phyloP scores from a whole-genome alignment of 2,797 vertebrate genomes.

The Astyanax mexicanus region DNA sequence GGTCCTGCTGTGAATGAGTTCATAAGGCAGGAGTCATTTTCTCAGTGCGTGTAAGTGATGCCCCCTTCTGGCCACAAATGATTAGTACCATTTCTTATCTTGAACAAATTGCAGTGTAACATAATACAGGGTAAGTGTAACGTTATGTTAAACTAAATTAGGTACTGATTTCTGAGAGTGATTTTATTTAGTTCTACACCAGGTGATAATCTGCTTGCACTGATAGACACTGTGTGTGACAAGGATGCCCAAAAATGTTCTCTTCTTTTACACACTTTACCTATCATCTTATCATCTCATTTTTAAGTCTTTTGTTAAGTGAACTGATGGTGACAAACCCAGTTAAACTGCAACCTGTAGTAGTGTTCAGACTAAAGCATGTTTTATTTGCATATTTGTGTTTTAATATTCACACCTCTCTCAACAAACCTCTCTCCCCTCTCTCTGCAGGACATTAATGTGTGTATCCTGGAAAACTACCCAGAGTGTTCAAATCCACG shows the following conservation, averaged over 20 bases:
- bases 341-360: too few species aligned
- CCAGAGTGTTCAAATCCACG: slow-evolving; percentile 97
- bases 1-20: slow-evolving; percentile 10
- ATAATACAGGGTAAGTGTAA: neutral
- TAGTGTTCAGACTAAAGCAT: too few species aligned
- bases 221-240: too few species aligned
- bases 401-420: neutral
- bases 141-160: too few species aligned
- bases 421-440: neutral
- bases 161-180: too few species aligned
- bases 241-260: too few species aligned
- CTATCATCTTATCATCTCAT: too few species aligned
- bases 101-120: neutral
- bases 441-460: slow-evolving; percentile 90
- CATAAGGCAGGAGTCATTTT: neutral
- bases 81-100: neutral
- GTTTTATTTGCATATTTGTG: neutral
- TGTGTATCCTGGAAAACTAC: slow-evolving; percentile 97
- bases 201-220: too few species aligned
- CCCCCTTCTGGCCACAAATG: slow-evolving; percentile 37
- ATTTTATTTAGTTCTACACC: too few species aligned
- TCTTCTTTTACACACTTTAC: too few species aligned
- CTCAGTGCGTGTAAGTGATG: slow-evolving; percentile 5
- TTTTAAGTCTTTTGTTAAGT: too few species aligned
- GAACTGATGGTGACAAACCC: too few species aligned